Evolutionary conservation across 2,888 invertebrate genomes (phyloP).

Genomic region (Nemapogon koenigi): DNA sequence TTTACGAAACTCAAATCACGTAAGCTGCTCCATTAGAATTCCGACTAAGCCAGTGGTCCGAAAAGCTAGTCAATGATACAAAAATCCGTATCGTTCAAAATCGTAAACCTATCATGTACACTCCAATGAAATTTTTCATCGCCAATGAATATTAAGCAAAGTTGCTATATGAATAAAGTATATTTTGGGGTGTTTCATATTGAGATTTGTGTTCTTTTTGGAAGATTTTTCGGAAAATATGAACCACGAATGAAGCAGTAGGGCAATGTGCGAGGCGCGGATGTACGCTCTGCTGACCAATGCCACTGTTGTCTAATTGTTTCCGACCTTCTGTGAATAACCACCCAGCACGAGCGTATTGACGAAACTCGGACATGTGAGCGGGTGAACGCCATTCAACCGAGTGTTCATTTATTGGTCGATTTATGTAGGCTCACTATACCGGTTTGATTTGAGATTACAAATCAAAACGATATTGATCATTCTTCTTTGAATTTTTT

Average conservation of each 20-base stretch:
- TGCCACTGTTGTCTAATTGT: slow-evolving; percentile 60
- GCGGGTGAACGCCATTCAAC: too few relatives aligned
- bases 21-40: slow-evolving; percentile 23
- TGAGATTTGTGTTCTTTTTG: background rate
- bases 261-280: slow-evolving; percentile 43
- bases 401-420: too few relatives aligned
- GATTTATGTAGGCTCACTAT: too few relatives aligned
- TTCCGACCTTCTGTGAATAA: slow-evolving; percentile 59
- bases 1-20: slow-evolving; percentile 9
- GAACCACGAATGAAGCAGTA: slow-evolving; percentile 41
- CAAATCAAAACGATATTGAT: too few relatives aligned
- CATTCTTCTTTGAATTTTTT: too few relatives aligned
- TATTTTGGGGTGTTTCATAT: background rate
- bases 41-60: slow-evolving; percentile 23
- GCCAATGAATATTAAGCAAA: background rate
- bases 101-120: slow-evolving; percentile 1
- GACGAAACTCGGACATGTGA: slow-evolving; percentile 53
- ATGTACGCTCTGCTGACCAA: slow-evolving; percentile 57
- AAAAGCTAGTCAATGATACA: slow-evolving; percentile 25
- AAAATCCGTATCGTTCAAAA: slow-evolving; percentile 18
- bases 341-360: slow-evolving; percentile 46
- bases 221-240: slow-evolving; percentile 24
- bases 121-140: too few relatives aligned
- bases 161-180: background rate
- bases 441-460: too few relatives aligned